These are phyloP conservation scores for Frieseomelitta varia DNA, from an alignment of 1,140 invertebrate genomes.

Conservation along the genomic window DNA sequence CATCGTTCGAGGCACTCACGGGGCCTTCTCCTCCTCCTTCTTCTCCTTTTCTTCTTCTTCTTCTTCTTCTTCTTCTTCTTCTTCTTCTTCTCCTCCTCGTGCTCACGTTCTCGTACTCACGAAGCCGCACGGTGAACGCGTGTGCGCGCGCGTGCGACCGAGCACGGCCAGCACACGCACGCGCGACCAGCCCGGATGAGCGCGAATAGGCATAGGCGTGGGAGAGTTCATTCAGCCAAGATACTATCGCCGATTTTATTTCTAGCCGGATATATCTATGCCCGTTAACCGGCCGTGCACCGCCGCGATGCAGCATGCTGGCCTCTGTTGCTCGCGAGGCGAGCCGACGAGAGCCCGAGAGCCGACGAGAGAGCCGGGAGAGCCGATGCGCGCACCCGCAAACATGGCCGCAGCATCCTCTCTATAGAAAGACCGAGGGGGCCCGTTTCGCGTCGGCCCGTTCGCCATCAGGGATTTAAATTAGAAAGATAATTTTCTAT, in stretches of 20 bases:
- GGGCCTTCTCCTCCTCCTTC: neutral
- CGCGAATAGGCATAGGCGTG: slow-evolving; percentile 78
- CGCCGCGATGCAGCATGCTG: neutral
- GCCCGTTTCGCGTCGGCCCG: neutral
- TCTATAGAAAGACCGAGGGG: neutral
- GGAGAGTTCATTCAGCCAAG: slow-evolving; percentile 82
- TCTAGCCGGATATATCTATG: slow-evolving; percentile 78
- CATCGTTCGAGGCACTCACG: slow-evolving; percentile 22
- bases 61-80: neutral
- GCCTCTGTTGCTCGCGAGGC: neutral
- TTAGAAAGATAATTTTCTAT: slow-evolving; percentile 71
- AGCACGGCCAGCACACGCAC: slow-evolving; percentile 40
- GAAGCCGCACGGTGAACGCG: slow-evolving; percentile 38
- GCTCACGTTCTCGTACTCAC: slow-evolving; percentile 22
- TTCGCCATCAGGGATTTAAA: slow-evolving; percentile 57
- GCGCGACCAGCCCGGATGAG: slow-evolving; percentile 46
- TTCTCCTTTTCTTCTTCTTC: neutral
- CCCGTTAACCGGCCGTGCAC: slow-evolving; percentile 71
- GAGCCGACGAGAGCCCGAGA: too few species aligned
- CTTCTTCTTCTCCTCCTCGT: neutral
- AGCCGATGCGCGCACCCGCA: neutral
- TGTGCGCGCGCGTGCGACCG: slow-evolving; percentile 49
- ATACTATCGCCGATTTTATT: slow-evolving; percentile 82
- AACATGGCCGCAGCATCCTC: slow-evolving; percentile 19
- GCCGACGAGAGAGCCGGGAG: too few species aligned